phyloP scores from a whole-genome alignment of 2,797 vertebrate genomes.

The Potorous gilbertii region DNA sequence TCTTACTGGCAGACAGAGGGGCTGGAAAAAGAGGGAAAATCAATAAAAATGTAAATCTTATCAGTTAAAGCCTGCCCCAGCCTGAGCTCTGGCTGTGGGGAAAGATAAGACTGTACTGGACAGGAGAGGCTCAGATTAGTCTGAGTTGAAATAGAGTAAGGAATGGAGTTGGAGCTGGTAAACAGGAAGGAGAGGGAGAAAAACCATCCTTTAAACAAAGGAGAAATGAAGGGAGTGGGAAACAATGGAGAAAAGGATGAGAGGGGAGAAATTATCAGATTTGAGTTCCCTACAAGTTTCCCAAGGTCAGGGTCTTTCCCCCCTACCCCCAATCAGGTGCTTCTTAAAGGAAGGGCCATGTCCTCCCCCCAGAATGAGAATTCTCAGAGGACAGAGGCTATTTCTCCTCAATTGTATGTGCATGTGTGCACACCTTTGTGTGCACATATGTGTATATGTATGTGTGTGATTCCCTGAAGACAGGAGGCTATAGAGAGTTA shows the following conservation, averaged over 20 bases:
- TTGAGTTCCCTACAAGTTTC: not conserved
- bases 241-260: not conserved
- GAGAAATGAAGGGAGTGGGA: not conserved
- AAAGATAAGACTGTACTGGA: conserved; percentile 68
- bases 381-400: not conserved
- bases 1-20: conserved; percentile 26
- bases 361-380: not conserved
- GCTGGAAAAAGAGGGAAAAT: conserved; percentile 62
- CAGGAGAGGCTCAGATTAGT: not conserved
- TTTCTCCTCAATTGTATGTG: not conserved
- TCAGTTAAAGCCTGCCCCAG: conserved; percentile 67
- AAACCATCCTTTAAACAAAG: not conserved
- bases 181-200: conserved; percentile 33
- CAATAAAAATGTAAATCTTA: conserved; percentile 80
- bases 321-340: not conserved
- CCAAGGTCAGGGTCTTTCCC: not conserved
- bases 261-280: not conserved
- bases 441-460: not conserved
- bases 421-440: not conserved
- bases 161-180: not conserved
- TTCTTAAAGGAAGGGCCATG: not conserved
- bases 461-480: not conserved
- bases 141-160: conserved; percentile 17
- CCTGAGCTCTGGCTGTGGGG: conserved; percentile 61
- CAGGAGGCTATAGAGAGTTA: not conserved